phyloP scores from a whole-genome alignment of 2,113 vertebrate genomes.

The Limanda limanda region DNA sequence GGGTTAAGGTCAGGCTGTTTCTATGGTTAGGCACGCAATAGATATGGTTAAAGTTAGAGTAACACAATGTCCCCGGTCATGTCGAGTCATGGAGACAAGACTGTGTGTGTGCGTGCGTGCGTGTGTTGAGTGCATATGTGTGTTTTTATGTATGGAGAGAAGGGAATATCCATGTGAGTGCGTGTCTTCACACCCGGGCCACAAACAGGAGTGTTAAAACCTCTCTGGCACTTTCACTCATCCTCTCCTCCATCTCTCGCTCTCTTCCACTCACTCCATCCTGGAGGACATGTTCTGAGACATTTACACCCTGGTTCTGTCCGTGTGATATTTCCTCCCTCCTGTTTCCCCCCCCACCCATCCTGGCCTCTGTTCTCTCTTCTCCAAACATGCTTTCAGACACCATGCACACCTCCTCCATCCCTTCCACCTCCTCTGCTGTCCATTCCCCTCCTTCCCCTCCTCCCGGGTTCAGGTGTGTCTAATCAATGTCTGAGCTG shows the following conservation, averaged over 20 bases:
- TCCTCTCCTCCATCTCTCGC: slow-evolving; percentile 4
- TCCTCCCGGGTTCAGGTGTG: slow-evolving; percentile 64
- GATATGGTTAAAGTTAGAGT: not conserved
- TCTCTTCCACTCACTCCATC: slow-evolving; percentile 42
- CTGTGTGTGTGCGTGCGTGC: not conserved
- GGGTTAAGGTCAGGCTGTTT: too few relatives aligned
- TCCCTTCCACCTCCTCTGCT: slow-evolving; percentile 15
- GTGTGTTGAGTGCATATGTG: slow-evolving; percentile 5
- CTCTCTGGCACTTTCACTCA: slow-evolving; percentile 63
- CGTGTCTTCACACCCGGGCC: slow-evolving; percentile 59
- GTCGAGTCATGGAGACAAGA: not conserved
- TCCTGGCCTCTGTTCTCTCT: slow-evolving; percentile 33
- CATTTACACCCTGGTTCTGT: slow-evolving; percentile 67
- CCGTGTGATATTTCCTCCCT: slow-evolving; percentile 35
- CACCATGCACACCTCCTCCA: slow-evolving; percentile 6
- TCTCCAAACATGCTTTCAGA: slow-evolving; percentile 47
- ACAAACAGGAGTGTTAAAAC: slow-evolving; percentile 74
- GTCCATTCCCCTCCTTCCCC: slow-evolving; percentile 42
- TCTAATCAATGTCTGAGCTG: slow-evolving; percentile 71
- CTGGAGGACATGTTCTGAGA: slow-evolving; percentile 58
- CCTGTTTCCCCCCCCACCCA: not conserved
- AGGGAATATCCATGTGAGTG: slow-evolving; percentile 41
- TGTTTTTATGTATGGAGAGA: slow-evolving; percentile 8
- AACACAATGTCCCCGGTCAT: not conserved
- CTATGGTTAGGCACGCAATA: not conserved